Evolutionary conservation across 1,140 invertebrate species (phyloP), one percentile per base, ranked within the genome.

Genomic region (Drosophila baimaii): DNA sequence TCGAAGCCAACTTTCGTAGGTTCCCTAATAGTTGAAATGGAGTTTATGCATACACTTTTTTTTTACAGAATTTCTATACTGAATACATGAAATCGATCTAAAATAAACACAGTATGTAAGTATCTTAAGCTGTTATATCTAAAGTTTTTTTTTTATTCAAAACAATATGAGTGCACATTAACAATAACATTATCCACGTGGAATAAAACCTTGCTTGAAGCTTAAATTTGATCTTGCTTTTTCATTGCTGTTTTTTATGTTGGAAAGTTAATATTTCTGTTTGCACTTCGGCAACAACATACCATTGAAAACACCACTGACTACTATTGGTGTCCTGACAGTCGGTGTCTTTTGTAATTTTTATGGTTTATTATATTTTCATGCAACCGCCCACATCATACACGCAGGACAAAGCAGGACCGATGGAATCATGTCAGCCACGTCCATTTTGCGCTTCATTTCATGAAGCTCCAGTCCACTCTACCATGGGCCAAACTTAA

Each of bases 341-440:
- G 10, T 52, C 29, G 29, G 13, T 23, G 29, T 35, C 31, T 35
- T 52, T 35, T 5, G 29, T 21, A 52, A 52, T 52, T 35, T 52
- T 33, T 35, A 21, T 51, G 15, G n/a, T 49, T 49, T 31, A 51
- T 52, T 52, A 33, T 52, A 52, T 35, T 52, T 52, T 35, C 19
- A n/a, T 35, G 51, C 51, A 33, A 15, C 29, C 17, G 17, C 3
- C 17, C 17, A 13, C 47, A 51, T 51, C 47, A 51, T 51, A 13
- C 3, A 21, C 7, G 17, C 17, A 35, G 51, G 19, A 52, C 51
- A 33, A 52, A 35, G 51, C 31, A 35, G 13, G n/a, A n/a, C 19
- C 19, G 19, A 35, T 23, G 19, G 3, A 33, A 21, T 52, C 8
- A 8, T 23, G 19, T 9, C 13, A 33, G 19, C 13, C 13, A 52